Evolutionary conservation across 2,888 invertebrate species (phyloP).

Genomic region (Alentia gelatinosa): DNA sequence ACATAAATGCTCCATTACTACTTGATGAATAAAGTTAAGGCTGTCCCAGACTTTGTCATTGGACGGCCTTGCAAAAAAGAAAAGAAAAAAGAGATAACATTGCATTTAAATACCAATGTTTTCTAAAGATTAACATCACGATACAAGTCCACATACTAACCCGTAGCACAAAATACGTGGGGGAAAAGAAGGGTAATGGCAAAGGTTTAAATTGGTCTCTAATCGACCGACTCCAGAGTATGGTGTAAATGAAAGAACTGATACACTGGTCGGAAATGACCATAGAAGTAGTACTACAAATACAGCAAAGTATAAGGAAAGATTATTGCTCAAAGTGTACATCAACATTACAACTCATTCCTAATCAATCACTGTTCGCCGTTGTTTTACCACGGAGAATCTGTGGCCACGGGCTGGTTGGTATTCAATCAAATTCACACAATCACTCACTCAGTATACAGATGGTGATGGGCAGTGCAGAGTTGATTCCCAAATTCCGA

Average conservation of each 20-base stretch:
- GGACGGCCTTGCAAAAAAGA: background rate
- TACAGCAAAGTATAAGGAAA: slow-evolving; percentile 10
- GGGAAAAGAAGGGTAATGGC: slow-evolving; percentile 1
- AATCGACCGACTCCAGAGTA: background rate
- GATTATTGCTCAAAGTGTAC: slow-evolving; percentile 20
- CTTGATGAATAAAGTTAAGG: background rate
- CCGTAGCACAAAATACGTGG: background rate
- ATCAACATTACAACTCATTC: background rate
- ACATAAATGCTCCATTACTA: background rate
- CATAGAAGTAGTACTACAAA: background rate
- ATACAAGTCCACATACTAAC: background rate
- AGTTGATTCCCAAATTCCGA: background rate
- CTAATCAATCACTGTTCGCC: background rate
- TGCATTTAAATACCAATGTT: background rate
- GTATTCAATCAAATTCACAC: background rate
- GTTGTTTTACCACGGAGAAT: background rate
- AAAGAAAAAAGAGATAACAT: background rate
- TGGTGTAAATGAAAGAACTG: background rate
- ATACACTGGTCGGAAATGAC: background rate
- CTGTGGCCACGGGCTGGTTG: background rate
- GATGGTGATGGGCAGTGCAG: background rate
- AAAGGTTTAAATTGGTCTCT: background rate
- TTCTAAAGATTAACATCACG: background rate
- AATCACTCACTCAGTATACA: background rate
- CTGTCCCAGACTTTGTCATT: background rate